Percentiles rank a stretch among this genome's conserved stretches.
These are phyloP conservation scores for Phengaris arion DNA, from an alignment of 2,888 invertebrate species.

Conservation along the genomic window DNA sequence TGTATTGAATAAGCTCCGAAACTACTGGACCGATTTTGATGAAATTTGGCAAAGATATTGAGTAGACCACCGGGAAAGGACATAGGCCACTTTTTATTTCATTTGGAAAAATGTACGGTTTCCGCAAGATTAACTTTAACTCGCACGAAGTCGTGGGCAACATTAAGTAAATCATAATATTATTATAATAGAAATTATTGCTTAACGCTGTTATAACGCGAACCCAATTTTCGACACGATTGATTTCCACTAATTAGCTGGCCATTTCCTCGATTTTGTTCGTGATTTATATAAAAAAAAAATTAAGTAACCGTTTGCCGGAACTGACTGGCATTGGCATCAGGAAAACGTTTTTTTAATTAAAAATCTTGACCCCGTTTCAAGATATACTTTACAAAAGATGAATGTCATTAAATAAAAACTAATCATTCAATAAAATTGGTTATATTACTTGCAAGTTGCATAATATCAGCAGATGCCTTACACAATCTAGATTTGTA, in stretches of 20 bases:
- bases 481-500: not conserved
- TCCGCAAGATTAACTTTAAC: no score
- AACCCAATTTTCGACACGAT: slow-evolving; percentile 22
- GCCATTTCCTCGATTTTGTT: slow-evolving; percentile 14
- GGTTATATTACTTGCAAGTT: not conserved
- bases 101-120: no score
- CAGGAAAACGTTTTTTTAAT: not conserved
- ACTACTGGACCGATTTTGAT: no score
- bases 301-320: slow-evolving; percentile 16
- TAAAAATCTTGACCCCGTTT: slow-evolving; percentile 2
- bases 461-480: not conserved
- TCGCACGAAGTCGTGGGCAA: no score
- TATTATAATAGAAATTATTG: not conserved
- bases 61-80: no score
- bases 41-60: no score
- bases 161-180: not conserved
- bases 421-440: not conserved
- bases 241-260: slow-evolving; percentile 12
- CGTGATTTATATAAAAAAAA: slow-evolving; percentile 2
- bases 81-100: no score
- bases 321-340: not conserved
- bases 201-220: not conserved
- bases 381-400: not conserved
- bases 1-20: no score
- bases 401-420: not conserved